Evolutionary conservation across 1,140 invertebrate species (phyloP).

Genomic region (Sycophaga agraensis): DNA sequence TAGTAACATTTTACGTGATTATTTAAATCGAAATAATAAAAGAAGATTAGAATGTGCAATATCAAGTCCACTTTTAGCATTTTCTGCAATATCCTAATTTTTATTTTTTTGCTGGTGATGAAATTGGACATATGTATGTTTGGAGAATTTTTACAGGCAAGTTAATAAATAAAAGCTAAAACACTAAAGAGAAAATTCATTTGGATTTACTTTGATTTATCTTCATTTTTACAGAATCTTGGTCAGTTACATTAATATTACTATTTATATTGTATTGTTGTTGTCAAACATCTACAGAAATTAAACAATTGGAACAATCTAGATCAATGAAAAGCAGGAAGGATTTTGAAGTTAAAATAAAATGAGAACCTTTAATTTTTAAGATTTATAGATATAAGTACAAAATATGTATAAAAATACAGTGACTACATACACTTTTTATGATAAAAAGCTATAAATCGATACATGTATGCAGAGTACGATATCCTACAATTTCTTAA

Average conservation of each 20-base stretch:
- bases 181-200: background rate
- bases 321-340: slow-evolving; percentile 4
- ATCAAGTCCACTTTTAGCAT: slow-evolving; percentile 69
- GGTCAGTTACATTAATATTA: slow-evolving; percentile 36
- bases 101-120: slow-evolving; percentile 78
- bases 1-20: slow-evolving; percentile 46
- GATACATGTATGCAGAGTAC: slow-evolving; percentile 30
- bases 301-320: slow-evolving; percentile 42
- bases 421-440: slow-evolving; percentile 34
- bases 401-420: slow-evolving; percentile 57
- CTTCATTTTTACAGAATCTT: slow-evolving; percentile 10
- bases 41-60: slow-evolving; percentile 68
- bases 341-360: background rate
- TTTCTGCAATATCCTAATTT: slow-evolving; percentile 83
- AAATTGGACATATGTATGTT: slow-evolving; percentile 69
- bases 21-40: slow-evolving; percentile 48
- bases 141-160: slow-evolving; percentile 57
- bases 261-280: slow-evolving; percentile 57
- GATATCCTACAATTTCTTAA: slow-evolving; percentile 23
- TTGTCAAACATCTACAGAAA: slow-evolving; percentile 57
- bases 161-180: background rate
- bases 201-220: background rate
- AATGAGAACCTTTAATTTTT: slow-evolving; percentile 22
- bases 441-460: slow-evolving; percentile 31
- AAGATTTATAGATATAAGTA: slow-evolving; percentile 49